These are phyloP conservation scores for Paramisgurnus dabryanus DNA, from an alignment of 2,113 vertebrate species.

Conservation along the genomic window DNA sequence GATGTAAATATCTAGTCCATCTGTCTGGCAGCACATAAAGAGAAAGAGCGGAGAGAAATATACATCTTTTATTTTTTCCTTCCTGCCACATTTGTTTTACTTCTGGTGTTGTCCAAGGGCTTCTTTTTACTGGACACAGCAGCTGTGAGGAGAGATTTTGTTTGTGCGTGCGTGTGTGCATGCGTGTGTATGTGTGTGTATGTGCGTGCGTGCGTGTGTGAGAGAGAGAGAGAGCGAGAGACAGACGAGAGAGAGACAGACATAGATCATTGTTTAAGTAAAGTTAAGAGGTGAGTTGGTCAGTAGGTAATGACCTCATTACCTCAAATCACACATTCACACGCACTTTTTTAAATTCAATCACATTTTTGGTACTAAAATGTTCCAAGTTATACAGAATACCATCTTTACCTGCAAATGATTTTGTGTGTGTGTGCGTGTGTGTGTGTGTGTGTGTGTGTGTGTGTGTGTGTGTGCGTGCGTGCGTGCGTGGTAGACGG, in stretches of 20 bases:
- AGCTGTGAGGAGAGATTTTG: slow-evolving; percentile 9
- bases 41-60: background rate
- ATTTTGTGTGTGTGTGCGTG: slow-evolving; percentile 10
- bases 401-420: background rate
- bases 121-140: slow-evolving; percentile 53
- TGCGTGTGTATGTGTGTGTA: too few relatives aligned
- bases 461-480: slow-evolving; percentile 20
- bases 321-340: slow-evolving; percentile 52
- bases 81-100: slow-evolving; percentile 37
- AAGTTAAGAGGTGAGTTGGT: slow-evolving; percentile 46
- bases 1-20: slow-evolving; percentile 17
- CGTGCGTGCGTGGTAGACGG: slow-evolving; percentile 42
- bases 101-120: slow-evolving; percentile 54
- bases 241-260: background rate
- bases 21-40: background rate
- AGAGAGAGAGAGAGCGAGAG: slow-evolving; percentile 17
- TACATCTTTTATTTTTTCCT: slow-evolving; percentile 33
- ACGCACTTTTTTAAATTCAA: slow-evolving; percentile 54
- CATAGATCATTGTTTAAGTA: slow-evolving; percentile 39
- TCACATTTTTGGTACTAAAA: background rate
- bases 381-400: slow-evolving; percentile 31
- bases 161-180: background rate
- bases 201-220: too few relatives aligned
- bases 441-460: slow-evolving; percentile 22
- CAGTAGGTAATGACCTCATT: slow-evolving; percentile 46